phyloP scores from a whole-genome alignment of 2,888 invertebrate species.

The Amaurobius ferox region DNA sequence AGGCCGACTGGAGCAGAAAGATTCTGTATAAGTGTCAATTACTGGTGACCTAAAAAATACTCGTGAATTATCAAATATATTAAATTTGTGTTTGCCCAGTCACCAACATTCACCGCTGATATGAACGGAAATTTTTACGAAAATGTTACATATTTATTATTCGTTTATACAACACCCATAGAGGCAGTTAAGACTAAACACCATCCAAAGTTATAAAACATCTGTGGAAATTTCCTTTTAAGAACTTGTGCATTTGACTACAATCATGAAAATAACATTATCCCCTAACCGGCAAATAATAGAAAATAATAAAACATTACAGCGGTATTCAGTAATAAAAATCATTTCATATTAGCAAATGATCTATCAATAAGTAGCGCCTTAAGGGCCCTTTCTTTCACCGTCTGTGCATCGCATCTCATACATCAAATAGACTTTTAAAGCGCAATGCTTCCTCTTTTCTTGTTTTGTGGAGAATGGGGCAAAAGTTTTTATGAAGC shows the following conservation, averaged over 20 bases:
- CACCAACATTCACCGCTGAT: too few species aligned
- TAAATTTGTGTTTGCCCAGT: too few species aligned
- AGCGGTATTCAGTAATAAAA: neutral
- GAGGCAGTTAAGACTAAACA: too few species aligned
- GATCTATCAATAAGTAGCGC: slow-evolving; percentile 6
- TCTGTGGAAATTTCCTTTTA: neutral
- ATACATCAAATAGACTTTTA: slow-evolving; percentile 6
- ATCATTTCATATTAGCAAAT: slow-evolving; percentile 2
- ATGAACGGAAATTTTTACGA: too few species aligned
- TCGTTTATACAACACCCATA: too few species aligned
- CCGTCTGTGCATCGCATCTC: neutral
- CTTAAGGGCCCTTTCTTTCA: neutral
- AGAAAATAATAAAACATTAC: neutral
- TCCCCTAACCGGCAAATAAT: neutral
- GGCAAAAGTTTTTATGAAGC: slow-evolving; percentile 14
- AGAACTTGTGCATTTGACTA: neutral
- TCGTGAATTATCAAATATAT: too few species aligned
- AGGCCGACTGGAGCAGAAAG: too few species aligned
- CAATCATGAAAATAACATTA: neutral
- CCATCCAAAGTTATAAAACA: neutral
- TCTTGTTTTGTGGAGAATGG: neutral
- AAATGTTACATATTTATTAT: too few species aligned
- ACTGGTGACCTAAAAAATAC: too few species aligned
- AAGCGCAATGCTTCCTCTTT: slow-evolving; percentile 2
- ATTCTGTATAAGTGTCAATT: too few species aligned